phyloP scores from a whole-genome alignment of 2,888 invertebrate genomes.

The Watsonalla binaria region DNA sequence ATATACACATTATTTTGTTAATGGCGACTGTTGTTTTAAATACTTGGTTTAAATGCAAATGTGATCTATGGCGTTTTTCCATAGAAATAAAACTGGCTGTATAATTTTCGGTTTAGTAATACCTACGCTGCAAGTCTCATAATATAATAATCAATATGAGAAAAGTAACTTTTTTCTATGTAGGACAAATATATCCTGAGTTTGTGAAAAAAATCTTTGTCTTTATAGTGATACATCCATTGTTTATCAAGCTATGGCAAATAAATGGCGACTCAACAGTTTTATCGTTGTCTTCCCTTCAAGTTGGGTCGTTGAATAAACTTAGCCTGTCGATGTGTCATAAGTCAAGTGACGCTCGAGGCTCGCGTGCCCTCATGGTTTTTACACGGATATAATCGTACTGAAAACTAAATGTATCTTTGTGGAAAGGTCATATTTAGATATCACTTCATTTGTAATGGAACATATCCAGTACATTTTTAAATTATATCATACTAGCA shows the following conservation, averaged over 20 bases:
- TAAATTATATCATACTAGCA: no score
- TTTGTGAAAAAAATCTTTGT: background rate
- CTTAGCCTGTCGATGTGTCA: conserved; percentile 76
- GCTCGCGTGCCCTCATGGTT: conserved; percentile 39
- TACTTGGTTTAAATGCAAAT: no score
- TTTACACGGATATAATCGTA: conserved; percentile 26
- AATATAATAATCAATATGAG: no score
- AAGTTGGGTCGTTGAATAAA: conserved; percentile 66
- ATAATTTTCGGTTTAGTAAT: no score
- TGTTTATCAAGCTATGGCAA: background rate
- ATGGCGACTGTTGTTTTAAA: no score
- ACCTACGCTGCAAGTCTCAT: no score
- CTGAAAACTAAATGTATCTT: conserved; percentile 5
- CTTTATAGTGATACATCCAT: no score
- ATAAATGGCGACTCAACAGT: conserved; percentile 35
- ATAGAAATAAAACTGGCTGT: no score
- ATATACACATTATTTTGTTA: no score
- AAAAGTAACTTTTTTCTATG: background rate
- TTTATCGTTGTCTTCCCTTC: conserved; percentile 41
- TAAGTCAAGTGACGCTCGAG: conserved; percentile 70
- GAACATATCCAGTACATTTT: no score
- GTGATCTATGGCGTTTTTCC: no score
- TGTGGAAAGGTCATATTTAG: conserved; percentile 6
- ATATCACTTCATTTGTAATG: conserved; percentile 10
- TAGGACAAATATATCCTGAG: background rate